Evolutionary conservation across 2,113 vertebrate genomes (phyloP), one percentile per base, ranked within the genome.

Genomic region (Mormoops blainvillei): DNA sequence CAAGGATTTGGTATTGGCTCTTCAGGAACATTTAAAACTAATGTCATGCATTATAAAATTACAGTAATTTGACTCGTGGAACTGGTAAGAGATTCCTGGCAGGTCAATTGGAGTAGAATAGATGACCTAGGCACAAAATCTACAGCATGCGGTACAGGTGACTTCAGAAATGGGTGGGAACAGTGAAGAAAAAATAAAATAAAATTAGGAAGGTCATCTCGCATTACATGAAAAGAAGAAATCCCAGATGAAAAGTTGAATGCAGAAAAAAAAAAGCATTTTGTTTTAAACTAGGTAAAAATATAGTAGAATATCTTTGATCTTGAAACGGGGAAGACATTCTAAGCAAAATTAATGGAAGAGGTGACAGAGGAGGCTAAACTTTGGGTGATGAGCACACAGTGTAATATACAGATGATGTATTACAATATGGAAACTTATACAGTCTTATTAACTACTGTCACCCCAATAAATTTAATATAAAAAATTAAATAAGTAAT

Each of bases 321-420:
- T 91, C 18, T 89, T 89, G 41, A 89, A 91, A 52, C 9, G 26
- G 8, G 15, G 43, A 82, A 81, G 33, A 84, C 26, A 94, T 83
- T 73, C 26, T 67, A 92, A 82, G 81, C 14, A 68, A 81, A 93
- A 91, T 52, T 58, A 78, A 77, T 80, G 89, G n/a, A 95, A 70
- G 15, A 67, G 31, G 45, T 77, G 33, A 77, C 31, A 5, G 74
- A 52, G 74, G 74, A 77, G 45, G 48, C 74, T 50, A n/a, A 52
- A n/a, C 74, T 52, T 52, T 33, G 74, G 74, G 18, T n/a, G 48
- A 33, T 50, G 45, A n/a, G 45, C 18, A 77, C 43, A 48, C 43
- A 48, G 20, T 52, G 74, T 33, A 52, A 22, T 77, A 13, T 77
- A n/a, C 9, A n/a, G 31, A 13, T 77, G 45, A 52, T 22, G 19